Base-by-base conservation (phyloP, 2,888 invertebrate genomes). In the Sialis lutaria region DNA sequence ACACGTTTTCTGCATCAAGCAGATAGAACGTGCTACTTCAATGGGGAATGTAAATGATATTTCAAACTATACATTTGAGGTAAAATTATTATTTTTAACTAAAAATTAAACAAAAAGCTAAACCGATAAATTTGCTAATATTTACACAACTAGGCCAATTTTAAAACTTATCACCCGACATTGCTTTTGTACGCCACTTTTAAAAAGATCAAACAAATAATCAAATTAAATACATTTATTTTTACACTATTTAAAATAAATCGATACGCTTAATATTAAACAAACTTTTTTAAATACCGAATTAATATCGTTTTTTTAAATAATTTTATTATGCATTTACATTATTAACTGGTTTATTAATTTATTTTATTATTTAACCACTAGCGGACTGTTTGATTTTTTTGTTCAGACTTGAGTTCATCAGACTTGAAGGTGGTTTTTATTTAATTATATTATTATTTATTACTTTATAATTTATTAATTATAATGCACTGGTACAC, bases 371-470 rank as follows among this genome's bases (percentile, higher is more conserved):
- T 12, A 37, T 37, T 37, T 37, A 22, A 37, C 37, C 37, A 37
- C 37, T 37, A 37, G 37, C 12, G 37, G 37, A 37, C 37, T 37
- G 37, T 37, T 37, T 12, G 12, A 22, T 22, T 37, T 37, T 10
- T 37, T 37, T 54, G 57, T 62, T 64, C 63, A 62, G 63, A 62
- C 63, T 64, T 61, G 61, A 58, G 56, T 55, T 55, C 57, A 62
- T 63, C 64, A 64, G 64, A 63, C 63, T 64, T 63, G 61, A 12
- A 40, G 37, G 34, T 43, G 47, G 37, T 37, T 37, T 37, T 22
- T 22, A 22, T 22, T 22, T 22, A 22, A 22, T 22, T 22, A 22
- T 22, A 22, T 22, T 22, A 22, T 22, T 22, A 22, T 22, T 22
- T 22, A 22, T 22, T 22, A 22, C 22, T 22, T 22, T 42, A 41